Evolutionary conservation across 2,113 vertebrate genomes (phyloP).

Genomic region (Hippotragus niger): DNA sequence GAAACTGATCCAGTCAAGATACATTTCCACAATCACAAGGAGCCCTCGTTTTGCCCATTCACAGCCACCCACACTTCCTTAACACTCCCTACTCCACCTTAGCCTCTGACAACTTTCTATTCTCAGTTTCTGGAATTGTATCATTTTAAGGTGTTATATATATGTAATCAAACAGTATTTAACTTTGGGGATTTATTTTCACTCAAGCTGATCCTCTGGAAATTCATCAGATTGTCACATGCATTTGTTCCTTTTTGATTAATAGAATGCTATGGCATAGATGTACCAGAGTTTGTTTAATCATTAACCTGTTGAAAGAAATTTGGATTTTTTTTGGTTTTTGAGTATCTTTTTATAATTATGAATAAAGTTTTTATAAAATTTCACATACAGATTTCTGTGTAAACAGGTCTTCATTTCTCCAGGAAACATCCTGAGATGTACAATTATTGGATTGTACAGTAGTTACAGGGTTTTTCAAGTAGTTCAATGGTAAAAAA

Average conservation of each 20-base stretch:
- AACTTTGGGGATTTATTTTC: neutral
- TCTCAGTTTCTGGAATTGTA: neutral
- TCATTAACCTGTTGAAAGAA: neutral
- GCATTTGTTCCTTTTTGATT: neutral
- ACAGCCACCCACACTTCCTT: rapidly evolving
- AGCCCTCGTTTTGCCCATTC: too few relatives aligned
- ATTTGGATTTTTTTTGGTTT: neutral
- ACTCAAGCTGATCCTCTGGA: neutral
- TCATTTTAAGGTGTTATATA: neutral
- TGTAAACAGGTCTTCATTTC: neutral
- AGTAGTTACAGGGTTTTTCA: neutral
- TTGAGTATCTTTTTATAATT: neutral
- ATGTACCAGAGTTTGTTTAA: neutral
- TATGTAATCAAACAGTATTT: neutral
- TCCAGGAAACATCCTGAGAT: neutral
- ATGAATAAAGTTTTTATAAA: neutral
- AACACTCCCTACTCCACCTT: neutral
- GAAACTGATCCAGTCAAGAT: neutral
- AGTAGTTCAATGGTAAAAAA: neutral
- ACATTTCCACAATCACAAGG: neutral
- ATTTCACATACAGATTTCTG: neutral
- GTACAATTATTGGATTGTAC: neutral
- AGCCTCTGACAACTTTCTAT: neutral
- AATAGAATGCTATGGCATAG: neutral
- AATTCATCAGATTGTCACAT: neutral